These are phyloP conservation scores for Sapajus apella DNA, from an alignment of 2,113 vertebrate genomes.

Conservation along the genomic window DNA sequence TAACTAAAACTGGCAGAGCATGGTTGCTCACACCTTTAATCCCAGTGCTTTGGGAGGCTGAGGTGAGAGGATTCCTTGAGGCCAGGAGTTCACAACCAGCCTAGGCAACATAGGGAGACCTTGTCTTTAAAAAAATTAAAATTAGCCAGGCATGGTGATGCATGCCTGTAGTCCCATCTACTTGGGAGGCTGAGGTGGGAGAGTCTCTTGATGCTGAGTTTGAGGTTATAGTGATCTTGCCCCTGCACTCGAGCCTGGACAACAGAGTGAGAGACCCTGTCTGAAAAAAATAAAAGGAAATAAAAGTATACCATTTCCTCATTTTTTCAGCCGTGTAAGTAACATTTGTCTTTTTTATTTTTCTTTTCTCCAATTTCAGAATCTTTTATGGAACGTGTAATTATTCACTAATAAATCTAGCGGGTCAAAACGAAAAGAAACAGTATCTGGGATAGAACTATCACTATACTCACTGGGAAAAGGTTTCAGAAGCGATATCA, in stretches of 20 bases:
- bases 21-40: neutral
- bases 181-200: neutral
- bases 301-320: neutral
- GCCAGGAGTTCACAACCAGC: neutral
- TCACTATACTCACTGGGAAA: neutral
- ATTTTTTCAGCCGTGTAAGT: neutral
- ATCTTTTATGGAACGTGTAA: neutral
- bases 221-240: neutral
- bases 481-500: neutral
- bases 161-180: neutral
- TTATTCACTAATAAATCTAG: conserved; percentile 23
- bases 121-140: neutral
- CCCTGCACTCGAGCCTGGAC: neutral
- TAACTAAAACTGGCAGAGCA: neutral
- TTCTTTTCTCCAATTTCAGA: neutral
- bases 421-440: neutral
- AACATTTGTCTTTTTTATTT: neutral
- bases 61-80: neutral
- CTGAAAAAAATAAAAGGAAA: neutral
- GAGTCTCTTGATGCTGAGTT: neutral
- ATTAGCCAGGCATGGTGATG: neutral
- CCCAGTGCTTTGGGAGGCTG: neutral
- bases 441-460: neutral
- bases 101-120: neutral
- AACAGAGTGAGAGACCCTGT: neutral